Conservation (phyloP, 2,888 invertebrate genomes). For the Dusona sp. region DNA sequence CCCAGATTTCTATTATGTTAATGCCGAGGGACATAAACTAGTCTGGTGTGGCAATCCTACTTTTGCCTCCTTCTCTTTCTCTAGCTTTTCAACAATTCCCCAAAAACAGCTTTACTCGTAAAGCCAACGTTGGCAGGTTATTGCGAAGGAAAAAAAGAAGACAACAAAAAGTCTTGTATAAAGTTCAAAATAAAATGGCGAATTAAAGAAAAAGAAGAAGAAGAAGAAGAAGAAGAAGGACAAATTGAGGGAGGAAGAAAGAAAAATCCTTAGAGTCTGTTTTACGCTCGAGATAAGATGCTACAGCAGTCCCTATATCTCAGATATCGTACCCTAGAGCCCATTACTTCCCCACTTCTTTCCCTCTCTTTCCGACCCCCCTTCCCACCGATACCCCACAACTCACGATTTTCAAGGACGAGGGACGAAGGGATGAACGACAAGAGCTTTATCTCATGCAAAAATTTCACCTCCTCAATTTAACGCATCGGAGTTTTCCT, state of each 20-base stretch:
- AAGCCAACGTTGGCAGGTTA: constrained; percentile 1
- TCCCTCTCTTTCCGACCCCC: background rate
- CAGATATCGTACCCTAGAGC: constrained; percentile 56
- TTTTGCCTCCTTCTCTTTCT: background rate
- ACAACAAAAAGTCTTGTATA: background rate
- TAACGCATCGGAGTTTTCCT: constrained; percentile 69
- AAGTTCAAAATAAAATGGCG: constrained; percentile 34
- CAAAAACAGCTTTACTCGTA: constrained; percentile 39
- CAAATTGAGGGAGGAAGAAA: background rate
- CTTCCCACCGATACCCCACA: background rate
- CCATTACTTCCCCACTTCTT: constrained; percentile 55
- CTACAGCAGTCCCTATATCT: constrained; percentile 16
- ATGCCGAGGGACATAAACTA: constrained; percentile 77
- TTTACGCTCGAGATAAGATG: constrained; percentile 63
- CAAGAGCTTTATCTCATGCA: constrained; percentile 63
- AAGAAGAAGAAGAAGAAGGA: background rate
- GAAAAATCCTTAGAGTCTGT: constrained; percentile 35
- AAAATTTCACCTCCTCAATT: constrained; percentile 69
- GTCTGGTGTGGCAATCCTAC: constrained; percentile 12
- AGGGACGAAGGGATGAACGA: constrained; percentile 34
- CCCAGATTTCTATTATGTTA: constrained; percentile 77
- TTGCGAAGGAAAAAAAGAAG: background rate
- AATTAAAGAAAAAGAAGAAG: constrained; percentile 17
- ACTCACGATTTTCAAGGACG: background rate
- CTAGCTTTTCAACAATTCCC: constrained; percentile 24